These are phyloP conservation scores for Catostomus latipinnis DNA, from an alignment of 2,797 vertebrate species.

Conservation along the genomic window DNA sequence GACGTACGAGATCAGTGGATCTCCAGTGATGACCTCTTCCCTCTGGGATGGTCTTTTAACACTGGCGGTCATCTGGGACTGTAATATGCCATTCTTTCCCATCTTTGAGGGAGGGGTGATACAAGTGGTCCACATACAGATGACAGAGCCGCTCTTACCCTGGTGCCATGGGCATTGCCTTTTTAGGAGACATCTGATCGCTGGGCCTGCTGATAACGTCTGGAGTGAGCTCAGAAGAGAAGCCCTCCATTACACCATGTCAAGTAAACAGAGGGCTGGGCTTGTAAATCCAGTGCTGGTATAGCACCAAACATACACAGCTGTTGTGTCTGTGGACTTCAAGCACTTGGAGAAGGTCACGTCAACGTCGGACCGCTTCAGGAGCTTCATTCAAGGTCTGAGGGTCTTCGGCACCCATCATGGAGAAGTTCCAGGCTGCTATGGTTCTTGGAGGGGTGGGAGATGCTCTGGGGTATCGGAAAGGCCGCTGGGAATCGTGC, in stretches of 20 bases:
- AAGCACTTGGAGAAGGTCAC: not conserved
- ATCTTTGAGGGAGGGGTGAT: constrained; percentile 59
- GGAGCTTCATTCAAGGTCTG: constrained; percentile 10
- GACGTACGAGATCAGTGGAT: too few species aligned
- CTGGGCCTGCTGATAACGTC: constrained; percentile 71
- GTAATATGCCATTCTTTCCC: not conserved
- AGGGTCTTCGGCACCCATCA: constrained; percentile 55
- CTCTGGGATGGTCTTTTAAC: too few species aligned
- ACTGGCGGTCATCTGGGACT: too few species aligned
- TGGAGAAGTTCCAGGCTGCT: constrained; percentile 94
- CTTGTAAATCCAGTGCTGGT: constrained; percentile 2
- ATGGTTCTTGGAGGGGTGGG: constrained; percentile 89
- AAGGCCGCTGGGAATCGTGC: constrained; percentile 82
- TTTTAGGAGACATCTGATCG: constrained; percentile 83
- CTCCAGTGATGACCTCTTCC: too few species aligned
- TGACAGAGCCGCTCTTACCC: constrained; percentile 63
- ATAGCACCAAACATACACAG: not conserved
- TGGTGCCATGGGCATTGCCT: constrained; percentile 76
- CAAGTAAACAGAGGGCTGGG: constrained; percentile 1
- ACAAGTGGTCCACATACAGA: constrained; percentile 67
- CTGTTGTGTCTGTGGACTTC: not conserved
- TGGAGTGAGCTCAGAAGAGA: constrained; percentile 14
- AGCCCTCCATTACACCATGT: not conserved
- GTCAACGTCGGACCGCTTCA: not conserved
- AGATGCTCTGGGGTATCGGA: constrained; percentile 89